Percentiles rank a stretch among this genome's conserved stretches.
phyloP scores from a whole-genome alignment of 2,113 vertebrate genomes.

The Corvus hawaiiensis region DNA sequence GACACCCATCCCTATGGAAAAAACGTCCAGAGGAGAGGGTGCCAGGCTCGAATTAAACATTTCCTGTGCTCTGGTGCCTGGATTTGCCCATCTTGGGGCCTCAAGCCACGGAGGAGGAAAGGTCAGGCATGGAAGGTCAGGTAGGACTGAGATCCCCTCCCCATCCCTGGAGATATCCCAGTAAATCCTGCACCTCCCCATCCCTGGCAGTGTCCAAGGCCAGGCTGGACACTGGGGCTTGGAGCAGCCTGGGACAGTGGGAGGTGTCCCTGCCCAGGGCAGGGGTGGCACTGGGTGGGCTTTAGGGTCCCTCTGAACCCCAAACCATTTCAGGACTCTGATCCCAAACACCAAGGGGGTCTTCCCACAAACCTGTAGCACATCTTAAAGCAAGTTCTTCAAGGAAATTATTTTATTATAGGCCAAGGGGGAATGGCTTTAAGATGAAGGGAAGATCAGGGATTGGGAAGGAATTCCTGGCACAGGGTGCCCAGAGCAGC shows the following conservation, averaged over 20 bases:
- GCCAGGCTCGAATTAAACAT: background rate
- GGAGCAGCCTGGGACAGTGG: background rate
- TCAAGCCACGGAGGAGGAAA: accelerated
- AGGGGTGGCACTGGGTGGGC: background rate
- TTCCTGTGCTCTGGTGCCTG: background rate
- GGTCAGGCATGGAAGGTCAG: background rate
- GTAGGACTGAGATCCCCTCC: background rate
- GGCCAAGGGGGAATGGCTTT: background rate
- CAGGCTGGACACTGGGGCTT: background rate
- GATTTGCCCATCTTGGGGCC: background rate
- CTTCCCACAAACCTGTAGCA: background rate
- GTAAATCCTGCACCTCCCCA: background rate
- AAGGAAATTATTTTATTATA: background rate
- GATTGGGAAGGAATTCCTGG: background rate
- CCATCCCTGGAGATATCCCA: background rate
- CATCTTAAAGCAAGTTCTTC: background rate
- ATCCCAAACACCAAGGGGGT: background rate
- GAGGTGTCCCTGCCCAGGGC: background rate
- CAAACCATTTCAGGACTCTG: background rate
- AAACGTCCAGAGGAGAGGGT: too few species aligned
- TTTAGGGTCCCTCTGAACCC: background rate
- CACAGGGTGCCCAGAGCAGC: background rate
- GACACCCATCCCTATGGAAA: background rate
- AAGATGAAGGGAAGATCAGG: background rate
- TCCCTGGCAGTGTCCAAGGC: background rate